Base-by-base conservation (phyloP, 2,113 vertebrate genomes). In the Forbesichthys papilliferus region DNA sequence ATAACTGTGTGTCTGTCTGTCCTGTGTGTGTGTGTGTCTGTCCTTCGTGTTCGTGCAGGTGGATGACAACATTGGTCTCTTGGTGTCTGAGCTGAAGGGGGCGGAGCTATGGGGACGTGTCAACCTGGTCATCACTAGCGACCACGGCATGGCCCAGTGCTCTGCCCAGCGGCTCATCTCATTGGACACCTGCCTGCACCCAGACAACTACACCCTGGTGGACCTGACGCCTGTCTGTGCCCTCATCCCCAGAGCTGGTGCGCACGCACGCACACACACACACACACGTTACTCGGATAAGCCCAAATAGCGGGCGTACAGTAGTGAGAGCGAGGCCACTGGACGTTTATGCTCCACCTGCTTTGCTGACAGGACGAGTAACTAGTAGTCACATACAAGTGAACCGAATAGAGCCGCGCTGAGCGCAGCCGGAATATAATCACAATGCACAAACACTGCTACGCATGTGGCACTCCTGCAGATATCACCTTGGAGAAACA, bases 111-210 rank as follows among this genome's bases (percentile, higher is more conserved):
- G 95, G 97, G 94, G 95, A 13, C 88, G 57, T 14, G 27, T 98
- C 18, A 99, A 98, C 59, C 49, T 99, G 16, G 85, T 99, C 1
- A 88, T 99, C 69, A 98, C 96, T 47, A 99, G 98, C 11, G 98
- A 99, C 83, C 98, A 99, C 11, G 98, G 98, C n/a, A 99, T 99
- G 97, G 73, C 93, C 7, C 94, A 98, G 79, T 98, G 96, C 60
- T 96, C 96, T 3, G 2, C 86, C 8, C 64, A 96, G 0, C 94
- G 89, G 74, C 63, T 96, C 75, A 98, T 99, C 65, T 16, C 61
- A 13, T 84, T 99, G 86, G 93, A 98, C 63, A 0, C 1, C 0
- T 99, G 98, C 84, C 78, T 98, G 1, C 62, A 84, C 49, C 85
- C 58, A 0, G 71, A 76, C 18, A 86, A 85, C 75, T 99, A 99